A percentile compares a stretch with the other conserved stretches of the same genome.
Conservation (phyloP, 2,888 invertebrate genomes). For the Protophormia terraenovae region DNA sequence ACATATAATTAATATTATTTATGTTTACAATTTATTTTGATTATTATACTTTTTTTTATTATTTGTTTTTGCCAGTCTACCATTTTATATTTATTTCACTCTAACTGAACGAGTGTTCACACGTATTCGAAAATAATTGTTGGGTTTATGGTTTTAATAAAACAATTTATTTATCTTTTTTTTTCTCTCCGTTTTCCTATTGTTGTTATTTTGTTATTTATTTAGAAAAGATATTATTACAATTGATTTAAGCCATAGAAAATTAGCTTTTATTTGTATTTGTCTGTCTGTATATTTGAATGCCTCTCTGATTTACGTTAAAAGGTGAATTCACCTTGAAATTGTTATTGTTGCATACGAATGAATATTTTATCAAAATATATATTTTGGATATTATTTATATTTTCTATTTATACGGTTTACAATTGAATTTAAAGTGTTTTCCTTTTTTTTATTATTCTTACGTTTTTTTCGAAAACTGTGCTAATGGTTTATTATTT, state of each 20-base stretch:
- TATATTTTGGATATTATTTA: not conserved
- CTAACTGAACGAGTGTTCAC: not conserved
- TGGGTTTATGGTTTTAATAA: conserved; percentile 15
- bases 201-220: conserved; percentile 16
- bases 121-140: not conserved
- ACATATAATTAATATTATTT: not conserved
- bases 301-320: not conserved
- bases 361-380: not conserved
- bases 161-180: conserved; percentile 15
- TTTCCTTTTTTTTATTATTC: not conserved
- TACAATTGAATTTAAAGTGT: not conserved
- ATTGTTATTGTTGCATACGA: conserved; percentile 13
- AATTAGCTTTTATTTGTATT: not conserved
- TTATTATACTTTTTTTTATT: too few species aligned
- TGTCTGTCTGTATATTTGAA: not conserved
- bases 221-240: not conserved
- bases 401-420: not conserved
- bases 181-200: not conserved
- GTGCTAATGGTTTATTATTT: not conserved
- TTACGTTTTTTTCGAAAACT: too few species aligned
- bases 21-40: not conserved
- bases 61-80: not conserved
- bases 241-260: conserved; percentile 23
- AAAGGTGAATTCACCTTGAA: conserved; percentile 20
- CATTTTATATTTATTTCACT: not conserved